phyloP scores from a whole-genome alignment of 2,888 invertebrate genomes.

The Tinea trinotella region DNA sequence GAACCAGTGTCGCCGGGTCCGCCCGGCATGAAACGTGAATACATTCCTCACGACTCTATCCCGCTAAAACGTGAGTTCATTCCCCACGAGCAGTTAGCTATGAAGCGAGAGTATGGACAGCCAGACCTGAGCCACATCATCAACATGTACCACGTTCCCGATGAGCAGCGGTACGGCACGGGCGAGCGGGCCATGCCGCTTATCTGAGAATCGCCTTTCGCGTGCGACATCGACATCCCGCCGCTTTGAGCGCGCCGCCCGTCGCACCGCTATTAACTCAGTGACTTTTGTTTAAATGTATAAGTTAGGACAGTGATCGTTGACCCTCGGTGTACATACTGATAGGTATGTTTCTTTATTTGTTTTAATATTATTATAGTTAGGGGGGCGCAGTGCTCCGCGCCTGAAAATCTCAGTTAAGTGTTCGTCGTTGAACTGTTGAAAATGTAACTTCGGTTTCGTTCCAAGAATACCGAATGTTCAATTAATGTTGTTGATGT shows the following conservation, averaged over 20 bases:
- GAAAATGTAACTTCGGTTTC: constrained; percentile 27
- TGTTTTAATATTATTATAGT: constrained; percentile 40
- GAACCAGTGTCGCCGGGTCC: constrained; percentile 89
- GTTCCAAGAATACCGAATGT: constrained; percentile 38
- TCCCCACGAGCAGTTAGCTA: constrained; percentile 58
- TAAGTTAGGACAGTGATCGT: constrained; percentile 58
- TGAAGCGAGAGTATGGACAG: constrained; percentile 82
- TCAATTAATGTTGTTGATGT: constrained; percentile 68
- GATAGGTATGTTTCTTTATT: constrained; percentile 64
- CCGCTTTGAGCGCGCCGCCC: constrained; percentile 76
- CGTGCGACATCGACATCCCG: constrained; percentile 75
- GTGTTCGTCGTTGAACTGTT: constrained; percentile 60
- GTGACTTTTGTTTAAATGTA: constrained; percentile 50
- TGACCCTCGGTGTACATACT: constrained; percentile 59
- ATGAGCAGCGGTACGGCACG: constrained; percentile 72
- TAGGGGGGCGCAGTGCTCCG: constrained; percentile 30
- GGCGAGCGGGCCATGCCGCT: constrained; percentile 76
- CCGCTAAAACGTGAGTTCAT: constrained; percentile 68
- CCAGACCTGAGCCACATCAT: constrained; percentile 76
- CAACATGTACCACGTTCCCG: constrained; percentile 78
- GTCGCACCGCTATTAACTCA: constrained; percentile 47
- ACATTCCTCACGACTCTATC: constrained; percentile 60
- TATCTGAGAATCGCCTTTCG: constrained; percentile 77
- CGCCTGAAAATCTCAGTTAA: constrained; percentile 7
- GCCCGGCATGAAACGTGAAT: constrained; percentile 70